These are phyloP conservation scores for Gymnoscopelus microlampas DNA, from an alignment of 2,797 vertebrate species.

Conservation along the genomic window DNA sequence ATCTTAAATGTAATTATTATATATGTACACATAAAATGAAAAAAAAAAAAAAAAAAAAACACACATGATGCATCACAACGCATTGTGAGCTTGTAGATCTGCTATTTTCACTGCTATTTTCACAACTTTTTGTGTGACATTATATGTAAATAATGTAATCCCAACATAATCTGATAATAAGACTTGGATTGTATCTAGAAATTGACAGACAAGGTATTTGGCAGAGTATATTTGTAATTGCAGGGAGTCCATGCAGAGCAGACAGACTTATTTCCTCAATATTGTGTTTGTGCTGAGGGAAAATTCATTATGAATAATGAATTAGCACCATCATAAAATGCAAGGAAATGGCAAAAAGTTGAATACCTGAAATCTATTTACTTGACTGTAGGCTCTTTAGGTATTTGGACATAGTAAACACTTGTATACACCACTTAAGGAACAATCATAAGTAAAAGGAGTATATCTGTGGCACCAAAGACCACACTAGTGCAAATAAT, in stretches of 20 bases:
- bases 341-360: not conserved
- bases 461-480: not conserved
- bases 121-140: too few species aligned
- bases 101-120: too few species aligned
- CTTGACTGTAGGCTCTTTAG: not conserved
- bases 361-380: not conserved
- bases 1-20: too few species aligned
- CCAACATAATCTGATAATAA: constrained; percentile 33
- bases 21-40: too few species aligned
- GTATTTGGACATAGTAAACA: constrained; percentile 17
- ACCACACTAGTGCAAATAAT: not conserved
- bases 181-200: constrained; percentile 10
- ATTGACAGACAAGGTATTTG: not conserved
- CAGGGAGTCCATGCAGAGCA: not conserved
- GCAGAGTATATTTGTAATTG: not conserved
- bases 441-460: not conserved
- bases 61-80: too few species aligned
- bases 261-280: not conserved
- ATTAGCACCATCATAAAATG: not conserved
- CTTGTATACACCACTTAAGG: not conserved
- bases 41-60: too few species aligned
- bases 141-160: not conserved
- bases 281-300: not conserved
- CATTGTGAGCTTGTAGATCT: too few species aligned
- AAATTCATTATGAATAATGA: too few species aligned